phyloP scores from a whole-genome alignment of 2,797 vertebrate species.

The Corythornis leucogaster region DNA sequence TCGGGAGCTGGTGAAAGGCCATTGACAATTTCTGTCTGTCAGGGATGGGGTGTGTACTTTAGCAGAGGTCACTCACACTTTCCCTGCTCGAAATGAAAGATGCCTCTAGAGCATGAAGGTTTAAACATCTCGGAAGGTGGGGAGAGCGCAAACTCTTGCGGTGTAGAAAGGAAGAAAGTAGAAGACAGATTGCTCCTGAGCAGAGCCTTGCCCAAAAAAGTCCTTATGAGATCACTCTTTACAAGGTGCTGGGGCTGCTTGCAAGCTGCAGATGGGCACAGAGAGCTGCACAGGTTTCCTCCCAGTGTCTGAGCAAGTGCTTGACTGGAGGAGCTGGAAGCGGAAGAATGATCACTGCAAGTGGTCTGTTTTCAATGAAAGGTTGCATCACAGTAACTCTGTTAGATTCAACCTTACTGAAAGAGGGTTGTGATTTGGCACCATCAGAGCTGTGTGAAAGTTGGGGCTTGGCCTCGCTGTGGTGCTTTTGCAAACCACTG shows the following conservation, averaged over 20 bases:
- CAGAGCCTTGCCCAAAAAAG: neutral
- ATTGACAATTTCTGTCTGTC: neutral
- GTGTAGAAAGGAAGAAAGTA: neutral
- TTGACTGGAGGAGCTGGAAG: fast-evolving
- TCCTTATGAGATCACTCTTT: neutral
- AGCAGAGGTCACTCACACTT: neutral
- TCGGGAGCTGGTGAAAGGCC: constrained; percentile 27
- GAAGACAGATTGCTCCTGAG: neutral
- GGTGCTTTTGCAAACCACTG: neutral
- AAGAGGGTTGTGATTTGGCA: neutral
- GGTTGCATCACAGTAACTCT: neutral
- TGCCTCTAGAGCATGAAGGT: fast-evolving
- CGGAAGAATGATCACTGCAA: fast-evolving
- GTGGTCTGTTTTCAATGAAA: neutral
- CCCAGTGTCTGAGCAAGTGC: fast-evolving
- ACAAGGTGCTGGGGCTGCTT: neutral
- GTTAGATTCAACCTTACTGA: neutral
- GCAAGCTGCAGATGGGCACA: neutral
- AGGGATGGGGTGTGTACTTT: neutral
- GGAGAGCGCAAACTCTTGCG: fast-evolving
- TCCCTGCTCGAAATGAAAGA: neutral
- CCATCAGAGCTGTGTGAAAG: neutral
- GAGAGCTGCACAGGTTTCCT: neutral
- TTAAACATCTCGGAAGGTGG: fast-evolving
- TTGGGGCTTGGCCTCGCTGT: neutral